phyloP scores from a whole-genome alignment of 2,113 vertebrate genomes.

The Perccottus glenii region DNA sequence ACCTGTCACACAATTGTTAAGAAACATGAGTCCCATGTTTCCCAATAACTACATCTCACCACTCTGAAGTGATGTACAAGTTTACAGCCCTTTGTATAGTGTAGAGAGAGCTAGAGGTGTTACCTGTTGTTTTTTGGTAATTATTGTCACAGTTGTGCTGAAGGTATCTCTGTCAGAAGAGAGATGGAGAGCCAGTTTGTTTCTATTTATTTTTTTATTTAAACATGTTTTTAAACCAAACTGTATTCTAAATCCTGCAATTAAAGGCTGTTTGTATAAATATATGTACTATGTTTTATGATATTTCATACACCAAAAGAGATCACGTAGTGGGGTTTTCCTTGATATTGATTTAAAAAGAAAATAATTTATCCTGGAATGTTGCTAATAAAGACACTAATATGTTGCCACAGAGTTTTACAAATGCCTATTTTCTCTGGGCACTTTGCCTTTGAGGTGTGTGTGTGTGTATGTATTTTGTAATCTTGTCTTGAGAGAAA shows the following conservation, averaged over 20 bases:
- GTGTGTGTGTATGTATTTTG: constrained; percentile 63
- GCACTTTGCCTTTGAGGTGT: constrained; percentile 44
- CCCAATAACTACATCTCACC: constrained; percentile 10
- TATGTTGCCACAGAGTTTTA: constrained; percentile 41
- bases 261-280: constrained; percentile 18
- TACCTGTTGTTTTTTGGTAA: constrained; percentile 29
- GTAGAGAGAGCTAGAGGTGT: constrained; percentile 40
- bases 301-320: background rate
- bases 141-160: constrained; percentile 36
- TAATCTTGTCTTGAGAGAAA: constrained; percentile 54
- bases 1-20: constrained; percentile 7
- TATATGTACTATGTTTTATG: background rate
- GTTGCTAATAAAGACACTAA: constrained; percentile 30
- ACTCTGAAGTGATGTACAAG: constrained; percentile 32
- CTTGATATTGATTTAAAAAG: constrained; percentile 21
- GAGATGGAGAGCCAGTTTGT: constrained; percentile 1
- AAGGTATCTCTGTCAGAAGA: constrained; percentile 29
- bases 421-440: constrained; percentile 50
- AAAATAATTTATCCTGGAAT: constrained; percentile 12
- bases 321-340: background rate
- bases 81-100: constrained; percentile 62
- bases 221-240: constrained; percentile 30
- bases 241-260: constrained; percentile 25
- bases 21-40: background rate
- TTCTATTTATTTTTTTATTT: constrained; percentile 18